Percentiles rank a stretch among this genome's conserved stretches.
Conservation (phyloP, 2,797 vertebrate species). For the Chelon labrosus region DNA sequence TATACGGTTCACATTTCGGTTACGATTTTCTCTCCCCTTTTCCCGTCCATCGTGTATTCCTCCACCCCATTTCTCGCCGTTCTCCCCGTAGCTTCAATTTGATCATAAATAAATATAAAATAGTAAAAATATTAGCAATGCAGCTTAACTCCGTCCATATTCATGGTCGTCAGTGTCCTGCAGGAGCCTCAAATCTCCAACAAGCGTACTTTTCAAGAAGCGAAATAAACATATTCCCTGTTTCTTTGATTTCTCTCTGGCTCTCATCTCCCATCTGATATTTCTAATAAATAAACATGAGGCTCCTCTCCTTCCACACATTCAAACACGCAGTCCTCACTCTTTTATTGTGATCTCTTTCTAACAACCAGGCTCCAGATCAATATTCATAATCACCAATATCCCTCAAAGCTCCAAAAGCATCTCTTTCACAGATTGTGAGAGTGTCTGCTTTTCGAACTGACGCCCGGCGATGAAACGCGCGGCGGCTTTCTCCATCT, state of each 20-base stretch:
- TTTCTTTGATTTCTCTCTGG: conserved; percentile 71
- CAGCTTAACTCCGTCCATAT: conserved; percentile 55
- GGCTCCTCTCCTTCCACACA: conserved; percentile 45
- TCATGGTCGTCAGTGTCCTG: conserved; percentile 56
- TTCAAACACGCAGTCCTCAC: conserved; percentile 47
- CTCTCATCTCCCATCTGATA: conserved; percentile 74
- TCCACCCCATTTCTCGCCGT: neutral
- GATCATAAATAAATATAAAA: conserved; percentile 52
- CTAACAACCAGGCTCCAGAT: conserved; percentile 56
- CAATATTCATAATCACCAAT: conserved; percentile 70
- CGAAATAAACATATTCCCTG: conserved; percentile 66
- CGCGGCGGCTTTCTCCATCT: neutral
- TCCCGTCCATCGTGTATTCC: conserved; percentile 28
- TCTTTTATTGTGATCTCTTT: conserved; percentile 67
- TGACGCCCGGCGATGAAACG: conserved; percentile 4
- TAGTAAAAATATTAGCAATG: conserved; percentile 51
- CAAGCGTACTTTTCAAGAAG: conserved; percentile 50
- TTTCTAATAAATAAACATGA: conserved; percentile 81
- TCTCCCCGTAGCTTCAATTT: conserved; percentile 25
- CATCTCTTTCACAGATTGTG: conserved; percentile 35
- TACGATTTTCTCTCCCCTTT: conserved; percentile 14
- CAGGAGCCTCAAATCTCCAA: conserved; percentile 55
- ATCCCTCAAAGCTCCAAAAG: conserved; percentile 45
- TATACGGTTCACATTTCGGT: conserved; percentile 41
- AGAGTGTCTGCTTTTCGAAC: conserved; percentile 16